Evolutionary conservation across 2,113 vertebrate species (phyloP), one percentile per base, ranked within the genome.

Genomic region (Gymnarchus niloticus): DNA sequence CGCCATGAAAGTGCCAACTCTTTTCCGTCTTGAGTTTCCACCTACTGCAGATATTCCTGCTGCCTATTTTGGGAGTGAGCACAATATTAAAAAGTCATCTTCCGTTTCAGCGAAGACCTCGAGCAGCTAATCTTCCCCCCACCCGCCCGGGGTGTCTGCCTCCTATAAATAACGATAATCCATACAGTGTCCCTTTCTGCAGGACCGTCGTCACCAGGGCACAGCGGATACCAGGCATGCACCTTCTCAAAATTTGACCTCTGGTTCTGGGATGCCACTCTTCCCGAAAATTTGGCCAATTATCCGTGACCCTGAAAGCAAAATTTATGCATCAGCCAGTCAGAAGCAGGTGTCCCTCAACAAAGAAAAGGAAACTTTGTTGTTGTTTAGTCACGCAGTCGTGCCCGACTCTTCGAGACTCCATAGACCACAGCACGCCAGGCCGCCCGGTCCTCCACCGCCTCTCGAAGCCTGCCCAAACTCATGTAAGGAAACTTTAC

Each of bases 81-180:
- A n/a, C 73, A 85, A 85, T 80, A 73, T 56, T 77, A 85, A 85
- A n/a, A 85, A 78, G 52, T 77, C 37, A 0, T 56, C 69, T 80
- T 78, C 69, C 10, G 25, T 85, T 85, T 85, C 73, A 14, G 41
- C 54, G n/a, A 51, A 57, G 84, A 78, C 84, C 84, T 80, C 23
- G 37, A 25, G 33, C 49, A 2, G 84, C 28, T 48, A 3, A 19
- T 41, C 65, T 28, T 21, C 1, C 49, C 69, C 52, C 65, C 41
- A 4, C 12, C 12, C 46, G 23, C 5, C 28, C 6, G 6, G 73
- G 52, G 51, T 44, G 48, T 44, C 65, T 56, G 61, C 14, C 21
- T 77, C 48, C 69, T 85, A 85, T 78, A 85, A 78, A 80, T 85
- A 85, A 46, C 69, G 33, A 7, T 28, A 28, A 85, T 85, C 84